These are phyloP conservation scores for Chrysochloris asiatica DNA, from an alignment of 2,113 vertebrate species.

Conservation along the genomic window DNA sequence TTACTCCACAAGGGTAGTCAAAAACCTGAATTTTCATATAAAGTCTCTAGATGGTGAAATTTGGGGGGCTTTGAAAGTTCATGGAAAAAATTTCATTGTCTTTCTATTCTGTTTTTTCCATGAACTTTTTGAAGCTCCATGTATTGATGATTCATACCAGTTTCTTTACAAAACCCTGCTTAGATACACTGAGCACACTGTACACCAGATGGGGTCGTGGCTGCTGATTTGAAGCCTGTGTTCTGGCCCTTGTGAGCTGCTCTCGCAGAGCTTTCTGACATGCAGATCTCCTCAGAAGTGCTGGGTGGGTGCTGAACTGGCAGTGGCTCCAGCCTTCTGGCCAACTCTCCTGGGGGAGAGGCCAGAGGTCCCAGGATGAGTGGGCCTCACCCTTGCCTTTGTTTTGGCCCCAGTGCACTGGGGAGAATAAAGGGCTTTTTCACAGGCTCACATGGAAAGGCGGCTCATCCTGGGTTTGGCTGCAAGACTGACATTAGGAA, in stretches of 20 bases:
- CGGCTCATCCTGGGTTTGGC: neutral
- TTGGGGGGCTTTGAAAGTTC: too few species aligned
- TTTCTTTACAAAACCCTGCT: neutral
- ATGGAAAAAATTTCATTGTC: too few species aligned
- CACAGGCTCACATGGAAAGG: neutral
- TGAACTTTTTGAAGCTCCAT: too few species aligned
- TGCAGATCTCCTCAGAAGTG: neutral
- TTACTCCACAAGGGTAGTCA: neutral
- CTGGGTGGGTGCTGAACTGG: neutral
- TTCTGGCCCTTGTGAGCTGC: neutral
- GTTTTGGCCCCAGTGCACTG: neutral
- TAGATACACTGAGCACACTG: neutral
- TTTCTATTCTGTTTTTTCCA: too few species aligned
- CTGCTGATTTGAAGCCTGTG: neutral
- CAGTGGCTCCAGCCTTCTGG: neutral
- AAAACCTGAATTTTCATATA: neutral
- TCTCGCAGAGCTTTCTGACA: neutral
- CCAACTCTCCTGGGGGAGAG: fast-evolving
- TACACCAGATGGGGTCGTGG: neutral
- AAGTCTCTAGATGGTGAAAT: neutral
- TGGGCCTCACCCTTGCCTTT: neutral
- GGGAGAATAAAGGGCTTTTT: conserved; percentile 6
- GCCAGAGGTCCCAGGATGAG: neutral
- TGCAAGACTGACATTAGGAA: neutral
- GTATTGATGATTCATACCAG: neutral